Evolutionary conservation across 2,888 invertebrate species (phyloP), one percentile per base, ranked within the genome.

Genomic region (Melanostoma mellinum): DNA sequence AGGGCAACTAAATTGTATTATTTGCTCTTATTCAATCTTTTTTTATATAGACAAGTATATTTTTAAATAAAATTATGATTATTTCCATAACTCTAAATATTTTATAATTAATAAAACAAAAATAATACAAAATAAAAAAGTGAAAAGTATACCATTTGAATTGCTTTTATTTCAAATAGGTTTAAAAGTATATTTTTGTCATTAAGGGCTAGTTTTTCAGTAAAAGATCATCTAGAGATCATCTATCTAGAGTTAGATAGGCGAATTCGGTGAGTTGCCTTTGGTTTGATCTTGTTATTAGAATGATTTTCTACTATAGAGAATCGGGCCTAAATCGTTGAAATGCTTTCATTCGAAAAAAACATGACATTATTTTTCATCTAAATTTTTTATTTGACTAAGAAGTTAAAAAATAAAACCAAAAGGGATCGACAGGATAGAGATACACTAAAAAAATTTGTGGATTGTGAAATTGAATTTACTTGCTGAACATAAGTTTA

Each of bases 21-120:
- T 71, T 79, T 84, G 69, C 71, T 74, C 56, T 65, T 44, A 68
- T 74, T 78, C 69, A 69, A 84, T 78, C 69, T 71, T 75, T 82
- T 42, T 69, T 69, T 63, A 69, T 68, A 73, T 71, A 73, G 56
- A 67, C 42, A 73, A 63, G 61, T 69, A 68, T 77, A 77, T 77
- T 81, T 68, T 67, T 61, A 65, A 56, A 58, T 77, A 73, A 20
- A 73, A 52, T 48, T 74, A 69, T 71, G 20, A 69, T 74, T 60
- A 69, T 82, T 78, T 82, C 42, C 35, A 32, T 73, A 69, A 56
- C 58, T 38, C 68, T 44, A 61, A 58, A 58, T 9, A 61, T 40
- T 42, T 33, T 53, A 60, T 4, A 68, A 55, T 33, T 46, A n/a
- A 52, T 38, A 42, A 63, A 55, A 6, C 20, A 10, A 44, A 33